Percentiles rank a stretch among this genome's conserved stretches.
Conservation (phyloP, 2,888 invertebrate species). For the Cordilura impudica region DNA sequence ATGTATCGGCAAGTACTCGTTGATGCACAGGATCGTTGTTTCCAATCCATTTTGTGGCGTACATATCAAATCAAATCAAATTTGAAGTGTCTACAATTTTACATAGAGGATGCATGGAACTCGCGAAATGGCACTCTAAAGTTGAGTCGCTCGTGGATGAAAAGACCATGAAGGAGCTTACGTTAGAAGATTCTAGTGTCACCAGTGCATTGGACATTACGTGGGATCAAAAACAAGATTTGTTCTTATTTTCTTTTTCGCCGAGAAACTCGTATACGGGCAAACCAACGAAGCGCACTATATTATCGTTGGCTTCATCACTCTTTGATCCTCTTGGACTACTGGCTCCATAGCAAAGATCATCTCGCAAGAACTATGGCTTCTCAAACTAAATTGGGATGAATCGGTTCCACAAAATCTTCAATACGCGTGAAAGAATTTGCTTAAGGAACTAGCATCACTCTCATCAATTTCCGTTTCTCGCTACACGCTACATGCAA, state of each 20-base stretch:
- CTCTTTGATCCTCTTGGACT: too few species aligned
- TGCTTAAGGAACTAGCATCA: background rate
- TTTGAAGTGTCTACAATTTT: background rate
- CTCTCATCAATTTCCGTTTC: conserved; percentile 8
- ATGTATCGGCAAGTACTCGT: too few species aligned
- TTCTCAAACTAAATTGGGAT: conserved; percentile 18
- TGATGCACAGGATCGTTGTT: conserved; percentile 34
- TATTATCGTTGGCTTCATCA: too few species aligned
- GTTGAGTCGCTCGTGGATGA: too few species aligned
- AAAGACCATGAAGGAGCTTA: too few species aligned
- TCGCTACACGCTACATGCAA: background rate
- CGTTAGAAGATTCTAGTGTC: too few species aligned
- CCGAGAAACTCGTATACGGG: conserved; percentile 20
- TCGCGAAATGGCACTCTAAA: too few species aligned
- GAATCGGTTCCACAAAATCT: conserved; percentile 27
- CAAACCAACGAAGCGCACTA: too few species aligned
- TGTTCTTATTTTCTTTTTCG: conserved; percentile 28
- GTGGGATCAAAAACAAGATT: conserved; percentile 19
- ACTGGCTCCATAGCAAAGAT: too few species aligned
- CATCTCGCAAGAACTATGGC: conserved; percentile 39
- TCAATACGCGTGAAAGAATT: background rate
- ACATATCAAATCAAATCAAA: conserved; percentile 9
- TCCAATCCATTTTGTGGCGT: conserved; percentile 54
- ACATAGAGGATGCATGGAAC: background rate
- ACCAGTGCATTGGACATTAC: too few species aligned